phyloP scores from a whole-genome alignment of 2,888 invertebrate genomes.

The Carabus problematicus region DNA sequence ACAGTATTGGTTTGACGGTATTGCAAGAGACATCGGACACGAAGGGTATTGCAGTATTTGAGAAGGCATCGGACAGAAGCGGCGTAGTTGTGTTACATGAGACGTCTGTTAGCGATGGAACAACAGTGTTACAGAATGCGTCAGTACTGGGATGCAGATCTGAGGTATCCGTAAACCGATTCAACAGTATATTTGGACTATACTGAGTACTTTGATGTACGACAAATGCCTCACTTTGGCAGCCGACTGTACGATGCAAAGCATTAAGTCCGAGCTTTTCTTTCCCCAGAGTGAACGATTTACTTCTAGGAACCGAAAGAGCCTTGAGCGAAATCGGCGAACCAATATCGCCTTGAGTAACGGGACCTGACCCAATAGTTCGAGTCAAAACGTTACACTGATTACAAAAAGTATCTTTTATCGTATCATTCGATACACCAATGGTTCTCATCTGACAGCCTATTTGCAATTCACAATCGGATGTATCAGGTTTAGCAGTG shows the following conservation, averaged over 20 bases:
- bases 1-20: slow-evolving; percentile 6
- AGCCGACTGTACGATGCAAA: slow-evolving; percentile 63
- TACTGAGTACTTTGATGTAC: slow-evolving; percentile 49
- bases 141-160: neutral
- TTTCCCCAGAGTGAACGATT: slow-evolving; percentile 68
- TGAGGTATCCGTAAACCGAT: too few species aligned
- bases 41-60: slow-evolving; percentile 12
- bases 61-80: slow-evolving; percentile 47
- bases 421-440: slow-evolving; percentile 63
- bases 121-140: slow-evolving; percentile 19
- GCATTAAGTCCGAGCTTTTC: slow-evolving; percentile 59
- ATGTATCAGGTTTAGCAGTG: slow-evolving; percentile 54
- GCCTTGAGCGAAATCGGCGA: slow-evolving; percentile 61
- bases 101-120: slow-evolving; percentile 15
- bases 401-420: slow-evolving; percentile 61
- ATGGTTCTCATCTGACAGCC: slow-evolving; percentile 59
- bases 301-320: slow-evolving; percentile 62
- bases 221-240: slow-evolving; percentile 52
- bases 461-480: slow-evolving; percentile 56
- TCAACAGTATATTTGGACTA: neutral
- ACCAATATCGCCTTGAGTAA: slow-evolving; percentile 51
- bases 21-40: slow-evolving; percentile 25
- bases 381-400: slow-evolving; percentile 62
- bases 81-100: slow-evolving; percentile 33
- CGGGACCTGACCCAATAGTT: slow-evolving; percentile 68